These are phyloP conservation scores for Galemys pyrenaicus DNA, from an alignment of 2,113 vertebrate genomes.

Conservation along the genomic window DNA sequence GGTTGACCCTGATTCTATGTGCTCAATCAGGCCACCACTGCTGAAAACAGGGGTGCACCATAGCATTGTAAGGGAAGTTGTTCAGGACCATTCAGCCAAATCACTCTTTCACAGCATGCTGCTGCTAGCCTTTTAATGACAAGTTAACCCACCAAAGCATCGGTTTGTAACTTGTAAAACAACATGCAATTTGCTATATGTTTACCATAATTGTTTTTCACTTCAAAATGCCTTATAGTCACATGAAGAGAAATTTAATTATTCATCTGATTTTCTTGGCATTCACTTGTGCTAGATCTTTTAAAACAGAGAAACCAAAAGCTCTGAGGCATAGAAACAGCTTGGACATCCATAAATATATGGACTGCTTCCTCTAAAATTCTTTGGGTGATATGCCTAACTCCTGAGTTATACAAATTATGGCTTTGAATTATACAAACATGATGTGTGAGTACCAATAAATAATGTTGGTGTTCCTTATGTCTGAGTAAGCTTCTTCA, in stretches of 20 bases:
- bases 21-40: background rate
- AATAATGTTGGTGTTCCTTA: background rate
- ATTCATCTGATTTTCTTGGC: background rate
- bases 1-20: background rate
- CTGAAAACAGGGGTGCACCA: background rate
- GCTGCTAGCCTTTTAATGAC: background rate
- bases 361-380: background rate
- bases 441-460: background rate
- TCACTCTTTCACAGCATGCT: background rate
- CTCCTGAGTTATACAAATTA: background rate
- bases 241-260: background rate
- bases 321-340: background rate
- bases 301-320: background rate
- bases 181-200: background rate
- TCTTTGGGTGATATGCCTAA: background rate
- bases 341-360: background rate
- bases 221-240: background rate
- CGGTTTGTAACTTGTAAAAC: background rate
- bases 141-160: background rate
- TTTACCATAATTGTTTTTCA: background rate
- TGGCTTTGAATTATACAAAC: background rate
- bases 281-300: background rate
- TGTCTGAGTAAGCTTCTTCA: background rate
- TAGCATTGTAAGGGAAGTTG: background rate
- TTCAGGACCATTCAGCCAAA: constrained; percentile 7